phyloP scores from a whole-genome alignment of 2,113 vertebrate species.

The Stegastes partitus region DNA sequence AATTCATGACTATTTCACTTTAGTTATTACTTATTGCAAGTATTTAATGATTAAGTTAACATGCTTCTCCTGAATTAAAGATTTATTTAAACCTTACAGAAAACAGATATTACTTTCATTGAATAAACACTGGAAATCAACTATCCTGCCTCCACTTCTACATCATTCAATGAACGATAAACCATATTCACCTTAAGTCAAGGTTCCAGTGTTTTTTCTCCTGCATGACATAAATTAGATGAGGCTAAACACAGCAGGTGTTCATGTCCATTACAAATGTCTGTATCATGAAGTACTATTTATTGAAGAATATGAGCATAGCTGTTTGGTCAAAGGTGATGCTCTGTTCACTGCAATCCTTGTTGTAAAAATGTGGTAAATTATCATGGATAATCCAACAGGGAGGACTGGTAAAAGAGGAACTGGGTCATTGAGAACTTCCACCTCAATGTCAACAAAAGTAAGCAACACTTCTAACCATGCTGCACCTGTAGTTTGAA shows the following conservation, averaged over 20 bases:
- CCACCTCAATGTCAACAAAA: background rate
- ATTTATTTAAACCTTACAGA: background rate
- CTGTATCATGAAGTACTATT: background rate
- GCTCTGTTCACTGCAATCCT: background rate
- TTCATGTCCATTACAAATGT: background rate
- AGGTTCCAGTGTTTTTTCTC: too few relatives aligned
- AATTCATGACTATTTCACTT: conserved; percentile 1
- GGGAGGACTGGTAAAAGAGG: background rate
- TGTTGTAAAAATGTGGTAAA: background rate
- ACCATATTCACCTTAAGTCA: background rate
- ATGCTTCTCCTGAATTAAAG: background rate
- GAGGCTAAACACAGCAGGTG: background rate
- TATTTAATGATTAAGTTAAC: background rate
- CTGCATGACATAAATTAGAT: background rate
- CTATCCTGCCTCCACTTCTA: background rate
- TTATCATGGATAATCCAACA: background rate
- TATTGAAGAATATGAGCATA: background rate
- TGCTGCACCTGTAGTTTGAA: background rate
- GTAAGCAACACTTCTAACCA: background rate
- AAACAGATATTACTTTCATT: background rate
- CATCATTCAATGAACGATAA: background rate
- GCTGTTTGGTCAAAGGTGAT: background rate
- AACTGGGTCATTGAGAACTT: background rate
- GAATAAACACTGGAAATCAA: background rate
- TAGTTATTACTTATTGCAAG: background rate